These are phyloP conservation scores for Platyura marginata DNA, from an alignment of 1,140 invertebrate genomes.

Conservation along the genomic window DNA sequence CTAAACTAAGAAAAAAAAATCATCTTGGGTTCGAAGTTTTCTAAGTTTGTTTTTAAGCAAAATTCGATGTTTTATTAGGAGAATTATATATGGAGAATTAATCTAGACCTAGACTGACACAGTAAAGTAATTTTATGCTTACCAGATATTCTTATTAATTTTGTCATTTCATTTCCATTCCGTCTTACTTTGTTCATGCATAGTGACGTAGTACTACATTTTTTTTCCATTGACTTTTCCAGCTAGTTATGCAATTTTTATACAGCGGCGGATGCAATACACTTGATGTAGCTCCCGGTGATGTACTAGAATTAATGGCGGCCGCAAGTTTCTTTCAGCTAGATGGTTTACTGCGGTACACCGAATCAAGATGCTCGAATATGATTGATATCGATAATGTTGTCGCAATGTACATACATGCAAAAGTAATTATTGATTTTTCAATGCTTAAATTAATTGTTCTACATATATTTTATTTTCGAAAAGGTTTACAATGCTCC, in stretches of 20 bases:
- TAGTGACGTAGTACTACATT: background rate
- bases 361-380: conserved; percentile 65
- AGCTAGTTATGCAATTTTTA: conserved; percentile 85
- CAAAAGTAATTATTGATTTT: conserved; percentile 61
- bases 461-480: too few relatives aligned
- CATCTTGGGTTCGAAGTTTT: too few relatives aligned
- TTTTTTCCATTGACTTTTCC: conserved; percentile 10
- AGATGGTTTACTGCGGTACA: conserved; percentile 65
- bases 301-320: conserved; percentile 75
- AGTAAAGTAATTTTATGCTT: too few relatives aligned
- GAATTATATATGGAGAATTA: too few relatives aligned
- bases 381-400: conserved; percentile 76
- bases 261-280: conserved; percentile 73
- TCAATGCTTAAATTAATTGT: conserved; percentile 1
- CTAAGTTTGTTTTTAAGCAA: too few relatives aligned
- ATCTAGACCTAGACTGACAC: too few relatives aligned
- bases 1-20: too few relatives aligned
- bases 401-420: conserved; percentile 83
- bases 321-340: conserved; percentile 84
- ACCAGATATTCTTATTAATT: too few relatives aligned
- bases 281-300: conserved; percentile 54
- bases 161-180: too few relatives aligned
- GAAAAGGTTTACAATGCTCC: conserved; percentile 67
- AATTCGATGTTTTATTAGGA: too few relatives aligned
- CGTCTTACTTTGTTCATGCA: background rate